Percentiles rank a stretch among this genome's conserved stretches.
Conservation (phyloP, 2,888 invertebrate species). For the Rhopalosiphum nymphaeae region DNA sequence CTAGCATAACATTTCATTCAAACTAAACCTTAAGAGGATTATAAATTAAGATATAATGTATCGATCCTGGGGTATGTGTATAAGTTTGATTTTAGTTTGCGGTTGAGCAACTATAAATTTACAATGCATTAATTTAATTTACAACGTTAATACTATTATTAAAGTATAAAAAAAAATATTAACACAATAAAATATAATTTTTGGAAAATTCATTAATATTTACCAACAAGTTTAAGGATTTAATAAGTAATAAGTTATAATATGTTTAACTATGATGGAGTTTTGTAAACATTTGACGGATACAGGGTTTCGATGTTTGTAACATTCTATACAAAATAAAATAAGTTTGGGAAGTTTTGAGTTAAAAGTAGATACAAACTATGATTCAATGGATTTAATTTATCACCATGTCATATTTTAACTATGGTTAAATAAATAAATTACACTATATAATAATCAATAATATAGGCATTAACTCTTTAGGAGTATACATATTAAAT, state of each 20-base stretch:
- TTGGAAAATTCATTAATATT: background rate
- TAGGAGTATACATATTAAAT: background rate
- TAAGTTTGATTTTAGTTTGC: background rate
- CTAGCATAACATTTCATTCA: background rate
- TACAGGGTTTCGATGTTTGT: background rate
- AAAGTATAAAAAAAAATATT: background rate
- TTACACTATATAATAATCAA: background rate
- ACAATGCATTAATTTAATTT: background rate
- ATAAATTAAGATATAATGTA: background rate
- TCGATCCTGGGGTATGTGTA: background rate
- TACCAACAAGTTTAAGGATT: background rate
- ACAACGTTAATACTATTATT: background rate
- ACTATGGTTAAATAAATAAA: background rate
- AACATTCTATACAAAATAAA: background rate
- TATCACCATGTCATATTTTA: background rate
- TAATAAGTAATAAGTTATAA: background rate
- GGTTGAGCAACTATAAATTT: background rate
- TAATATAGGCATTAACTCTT: background rate
- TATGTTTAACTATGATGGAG: background rate
- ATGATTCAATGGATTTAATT: background rate
- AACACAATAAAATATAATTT: background rate
- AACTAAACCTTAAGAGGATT: constrained; percentile 19
- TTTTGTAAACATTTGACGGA: background rate
- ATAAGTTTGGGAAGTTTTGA: background rate
- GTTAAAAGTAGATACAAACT: background rate